Conservation (phyloP, 2,888 invertebrate species). For the Cephalotes varians region DNA sequence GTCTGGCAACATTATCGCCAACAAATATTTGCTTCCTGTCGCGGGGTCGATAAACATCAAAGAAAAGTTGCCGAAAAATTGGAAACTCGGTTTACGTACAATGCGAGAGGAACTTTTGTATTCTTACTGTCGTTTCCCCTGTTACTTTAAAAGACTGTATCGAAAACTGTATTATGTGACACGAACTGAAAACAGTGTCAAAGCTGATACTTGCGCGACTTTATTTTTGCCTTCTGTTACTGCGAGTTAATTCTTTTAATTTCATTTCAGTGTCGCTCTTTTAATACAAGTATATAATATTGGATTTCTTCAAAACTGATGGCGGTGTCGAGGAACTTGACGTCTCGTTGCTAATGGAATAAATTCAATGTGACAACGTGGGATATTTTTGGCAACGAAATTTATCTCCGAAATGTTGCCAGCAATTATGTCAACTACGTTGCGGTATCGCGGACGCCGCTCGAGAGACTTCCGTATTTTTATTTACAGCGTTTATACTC, state of each 20-base stretch:
- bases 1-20: slow-evolving; percentile 34
- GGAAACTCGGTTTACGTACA: slow-evolving; percentile 4
- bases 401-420: slow-evolving; percentile 43
- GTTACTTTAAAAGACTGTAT: slow-evolving; percentile 20
- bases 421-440: slow-evolving; percentile 40
- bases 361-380: slow-evolving; percentile 36
- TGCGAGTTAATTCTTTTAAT: background rate
- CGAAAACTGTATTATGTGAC: background rate
- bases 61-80: slow-evolving; percentile 29
- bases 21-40: slow-evolving; percentile 36
- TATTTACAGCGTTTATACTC: slow-evolving; percentile 20
- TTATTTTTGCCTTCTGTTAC: background rate
- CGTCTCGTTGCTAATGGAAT: slow-evolving; percentile 5
- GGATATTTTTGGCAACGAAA: slow-evolving; percentile 45
- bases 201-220: background rate
- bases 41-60: slow-evolving; percentile 32
- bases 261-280: background rate
- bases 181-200: slow-evolving; percentile 11
- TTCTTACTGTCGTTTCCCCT: background rate
- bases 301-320: background rate
- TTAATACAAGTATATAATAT: background rate
- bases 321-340: background rate
- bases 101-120: slow-evolving; percentile 3
- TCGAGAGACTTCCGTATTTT: slow-evolving; percentile 37
- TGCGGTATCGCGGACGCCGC: slow-evolving; percentile 1